These are phyloP conservation scores for Clavelina lepadiformis DNA, from an alignment of 23 tunicate genomes.

Conservation along the genomic window DNA sequence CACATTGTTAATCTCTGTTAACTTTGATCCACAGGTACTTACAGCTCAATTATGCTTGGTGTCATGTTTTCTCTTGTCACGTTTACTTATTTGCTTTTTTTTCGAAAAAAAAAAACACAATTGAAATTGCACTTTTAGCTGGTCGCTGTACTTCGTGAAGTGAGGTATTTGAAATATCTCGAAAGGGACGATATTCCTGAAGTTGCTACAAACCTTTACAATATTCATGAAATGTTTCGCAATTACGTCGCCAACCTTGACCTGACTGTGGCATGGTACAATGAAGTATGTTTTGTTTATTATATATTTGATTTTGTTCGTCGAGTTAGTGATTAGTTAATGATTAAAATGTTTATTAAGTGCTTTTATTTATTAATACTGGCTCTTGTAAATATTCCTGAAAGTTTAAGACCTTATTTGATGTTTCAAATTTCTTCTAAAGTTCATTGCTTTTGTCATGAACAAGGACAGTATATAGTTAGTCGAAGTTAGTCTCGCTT, in stretches of 20 bases:
- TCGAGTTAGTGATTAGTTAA: too few species aligned
- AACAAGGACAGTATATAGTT: too few species aligned
- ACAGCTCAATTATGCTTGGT: neutral
- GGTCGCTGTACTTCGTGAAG: slow-evolving; percentile 95
- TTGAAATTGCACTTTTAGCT: slow-evolving; percentile 27
- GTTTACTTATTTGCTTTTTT: neutral
- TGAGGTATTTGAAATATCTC: slow-evolving; percentile 70
- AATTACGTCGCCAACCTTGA: slow-evolving; percentile 65
- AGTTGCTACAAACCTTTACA: slow-evolving; percentile 62
- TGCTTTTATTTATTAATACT: too few species aligned
- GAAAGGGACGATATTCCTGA: slow-evolving; percentile 65
- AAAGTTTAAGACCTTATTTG: too few species aligned
- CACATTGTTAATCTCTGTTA: slow-evolving; percentile 63
- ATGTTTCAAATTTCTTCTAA: too few species aligned
- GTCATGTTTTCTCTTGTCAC: neutral
- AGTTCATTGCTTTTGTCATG: too few species aligned
- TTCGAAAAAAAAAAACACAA: neutral
- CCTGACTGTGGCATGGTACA: slow-evolving; percentile 83
- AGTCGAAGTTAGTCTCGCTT: too few species aligned
- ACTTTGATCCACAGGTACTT: slow-evolving; percentile 93
- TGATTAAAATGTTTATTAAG: too few species aligned
- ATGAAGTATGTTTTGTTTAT: slow-evolving; percentile 29
- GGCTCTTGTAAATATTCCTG: too few species aligned
- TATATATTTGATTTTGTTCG: too few species aligned
- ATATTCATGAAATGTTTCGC: slow-evolving; percentile 70